Evolutionary conservation across 2,113 vertebrate species (phyloP), one percentile per base, ranked within the genome.

Genomic region (Sitta europaea): DNA sequence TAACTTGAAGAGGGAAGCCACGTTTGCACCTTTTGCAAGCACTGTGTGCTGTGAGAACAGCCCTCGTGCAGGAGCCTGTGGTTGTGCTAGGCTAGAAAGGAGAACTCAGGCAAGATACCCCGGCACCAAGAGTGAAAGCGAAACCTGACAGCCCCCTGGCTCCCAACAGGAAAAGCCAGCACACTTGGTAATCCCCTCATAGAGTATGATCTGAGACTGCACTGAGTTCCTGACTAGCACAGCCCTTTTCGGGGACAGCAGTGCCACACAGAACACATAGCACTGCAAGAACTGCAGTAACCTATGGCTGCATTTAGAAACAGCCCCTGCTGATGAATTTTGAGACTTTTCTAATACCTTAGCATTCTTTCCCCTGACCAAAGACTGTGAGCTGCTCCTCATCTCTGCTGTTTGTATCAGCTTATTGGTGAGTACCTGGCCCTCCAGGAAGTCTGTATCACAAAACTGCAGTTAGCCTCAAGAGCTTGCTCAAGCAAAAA

Each of bases 401-500:
- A 88, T 35, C 63, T 67, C 63, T 20, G 4, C 47, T 47, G 25
- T 35, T 92, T 3, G 0, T 47, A 81, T 71, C 59, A 53, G 42
- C 71, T 74, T 91, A 33, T 17, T 73, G 81, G 62, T 45, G 78
- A 94, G 79, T 63, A 91, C 51, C 68, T 80, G 74, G 50, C 54
- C 20, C 54, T 79, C 54, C 92, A 88, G 66, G 48, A 90, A 88
- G 50, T 67, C 28, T 92, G 10, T 92, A 87, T 57, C 68, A 88
- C 65, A 25, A 3, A 93, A 61, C 1, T 84, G 68, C 77, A 85
- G 36, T 16, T 65, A 81, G 57, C 42, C 86, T 79, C 4, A 45
- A 92, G 54, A 92, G 57, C 45, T 45, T 66, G 38, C 21, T 88
- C 45, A 93, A 68, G 59, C 58, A 66, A 86, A 96, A 92, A 94